These are phyloP conservation scores for Sycophila texana DNA, from an alignment of 2,888 invertebrate species.

Conservation along the genomic window DNA sequence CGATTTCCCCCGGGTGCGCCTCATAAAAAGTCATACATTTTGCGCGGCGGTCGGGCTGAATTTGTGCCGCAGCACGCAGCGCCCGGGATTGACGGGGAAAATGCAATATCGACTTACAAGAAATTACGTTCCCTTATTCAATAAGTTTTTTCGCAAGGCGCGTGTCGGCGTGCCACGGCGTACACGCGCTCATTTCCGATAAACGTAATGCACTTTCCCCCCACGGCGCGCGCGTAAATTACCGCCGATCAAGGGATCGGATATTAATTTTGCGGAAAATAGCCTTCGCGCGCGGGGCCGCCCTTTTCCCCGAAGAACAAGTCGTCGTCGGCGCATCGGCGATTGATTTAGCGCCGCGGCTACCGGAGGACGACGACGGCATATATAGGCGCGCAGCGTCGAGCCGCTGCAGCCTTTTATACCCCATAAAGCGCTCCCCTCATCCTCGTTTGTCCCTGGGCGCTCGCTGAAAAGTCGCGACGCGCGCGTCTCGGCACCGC, in stretches of 20 bases:
- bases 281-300: background rate
- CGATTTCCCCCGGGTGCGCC: slow-evolving; percentile 40
- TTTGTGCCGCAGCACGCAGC: background rate
- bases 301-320: background rate
- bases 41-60: background rate
- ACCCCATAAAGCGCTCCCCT: slow-evolving; percentile 2
- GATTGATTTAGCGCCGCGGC: slow-evolving; percentile 22
- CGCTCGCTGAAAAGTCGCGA: background rate
- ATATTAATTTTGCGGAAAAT: background rate
- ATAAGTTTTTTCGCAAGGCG: slow-evolving; percentile 39
- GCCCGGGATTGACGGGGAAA: slow-evolving; percentile 3
- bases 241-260: background rate
- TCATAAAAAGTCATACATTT: slow-evolving; percentile 16
- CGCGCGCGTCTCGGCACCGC: background rate
- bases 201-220: too few relatives aligned
- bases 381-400: background rate
- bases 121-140: slow-evolving; percentile 12
- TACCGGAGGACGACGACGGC: background rate
- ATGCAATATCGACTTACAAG: slow-evolving; percentile 30
- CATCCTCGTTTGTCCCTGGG: background rate
- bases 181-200: background rate
- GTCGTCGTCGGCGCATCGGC: background rate
- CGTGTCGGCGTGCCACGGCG: background rate
- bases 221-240: background rate
- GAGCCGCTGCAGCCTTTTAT: background rate